Conservation (phyloP, 2,113 vertebrate genomes). For the Rhinichthys klamathensis region DNA sequence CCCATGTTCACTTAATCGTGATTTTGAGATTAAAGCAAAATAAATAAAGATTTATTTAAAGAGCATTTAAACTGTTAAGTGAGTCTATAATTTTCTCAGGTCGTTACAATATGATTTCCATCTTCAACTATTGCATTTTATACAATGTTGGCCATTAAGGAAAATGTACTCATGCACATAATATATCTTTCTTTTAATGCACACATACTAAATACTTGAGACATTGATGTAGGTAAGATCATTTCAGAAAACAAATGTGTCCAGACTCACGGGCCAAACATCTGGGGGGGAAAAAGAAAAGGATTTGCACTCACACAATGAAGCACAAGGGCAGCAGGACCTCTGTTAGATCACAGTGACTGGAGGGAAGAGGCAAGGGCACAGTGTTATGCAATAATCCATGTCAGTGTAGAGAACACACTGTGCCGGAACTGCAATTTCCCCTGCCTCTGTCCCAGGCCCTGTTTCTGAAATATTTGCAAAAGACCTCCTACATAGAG, state of each 20-base stretch:
- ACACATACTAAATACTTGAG: neutral
- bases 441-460: conserved; percentile 6
- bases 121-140: neutral
- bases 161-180: neutral
- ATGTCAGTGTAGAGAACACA: conserved; percentile 31
- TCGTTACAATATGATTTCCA: neutral
- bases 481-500: conserved; percentile 17
- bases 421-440: conserved; percentile 38
- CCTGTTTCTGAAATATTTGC: conserved; percentile 24
- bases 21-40: neutral
- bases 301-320: neutral
- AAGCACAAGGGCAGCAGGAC: conserved; percentile 21
- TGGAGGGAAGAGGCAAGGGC: conserved; percentile 15
- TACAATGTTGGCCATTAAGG: neutral
- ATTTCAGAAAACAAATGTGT: neutral
- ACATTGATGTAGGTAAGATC: neutral
- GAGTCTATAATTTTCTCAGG: no score
- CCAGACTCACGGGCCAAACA: neutral
- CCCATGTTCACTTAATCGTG: no score
- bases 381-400: conserved; percentile 33
- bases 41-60: no score
- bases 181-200: neutral
- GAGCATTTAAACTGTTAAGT: no score
- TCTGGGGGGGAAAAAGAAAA: neutral
- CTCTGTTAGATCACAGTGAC: conserved; percentile 16